Conservation (phyloP, 2,113 vertebrate species). For the Austrofundulus limnaeus region DNA sequence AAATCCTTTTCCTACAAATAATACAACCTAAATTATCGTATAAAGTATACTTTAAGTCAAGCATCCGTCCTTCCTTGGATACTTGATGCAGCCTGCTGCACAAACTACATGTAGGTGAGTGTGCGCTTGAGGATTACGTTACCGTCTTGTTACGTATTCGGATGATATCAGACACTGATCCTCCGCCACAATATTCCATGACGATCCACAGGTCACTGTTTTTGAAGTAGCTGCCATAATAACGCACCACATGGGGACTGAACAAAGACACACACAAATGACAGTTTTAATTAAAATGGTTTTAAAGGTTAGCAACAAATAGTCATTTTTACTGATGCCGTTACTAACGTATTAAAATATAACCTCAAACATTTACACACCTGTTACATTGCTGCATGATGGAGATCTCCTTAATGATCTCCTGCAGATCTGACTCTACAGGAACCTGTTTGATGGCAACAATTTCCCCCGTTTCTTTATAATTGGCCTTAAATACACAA, state of each 20-base stretch:
- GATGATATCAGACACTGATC: conserved; percentile 93
- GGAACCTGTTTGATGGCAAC: conserved; percentile 97
- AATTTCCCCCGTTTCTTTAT: conserved; percentile 93
- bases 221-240: conserved; percentile 97
- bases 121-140: conserved; percentile 33
- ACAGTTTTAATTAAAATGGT: too few species aligned
- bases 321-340: neutral
- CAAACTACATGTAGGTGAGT: neutral
- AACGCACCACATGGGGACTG: conserved; percentile 91
- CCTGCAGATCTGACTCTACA: conserved; percentile 95
- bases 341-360: neutral
- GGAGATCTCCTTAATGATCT: conserved; percentile 97
- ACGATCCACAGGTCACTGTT: conserved; percentile 98
- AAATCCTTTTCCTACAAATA: too few species aligned
- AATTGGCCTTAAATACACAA: conserved; percentile 93
- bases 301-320: too few species aligned
- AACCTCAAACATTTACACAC: conserved; percentile 52
- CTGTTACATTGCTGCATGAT: conserved; percentile 98
- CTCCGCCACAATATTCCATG: conserved; percentile 95
- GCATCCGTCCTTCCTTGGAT: neutral
- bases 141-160: conserved; percentile 95
- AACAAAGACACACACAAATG: conserved; percentile 1
- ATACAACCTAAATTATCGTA: too few species aligned
- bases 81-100: neutral
- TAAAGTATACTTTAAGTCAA: neutral